Evolutionary conservation across 2,113 vertebrate genomes (phyloP).

Genomic region (Carassius auratus): DNA sequence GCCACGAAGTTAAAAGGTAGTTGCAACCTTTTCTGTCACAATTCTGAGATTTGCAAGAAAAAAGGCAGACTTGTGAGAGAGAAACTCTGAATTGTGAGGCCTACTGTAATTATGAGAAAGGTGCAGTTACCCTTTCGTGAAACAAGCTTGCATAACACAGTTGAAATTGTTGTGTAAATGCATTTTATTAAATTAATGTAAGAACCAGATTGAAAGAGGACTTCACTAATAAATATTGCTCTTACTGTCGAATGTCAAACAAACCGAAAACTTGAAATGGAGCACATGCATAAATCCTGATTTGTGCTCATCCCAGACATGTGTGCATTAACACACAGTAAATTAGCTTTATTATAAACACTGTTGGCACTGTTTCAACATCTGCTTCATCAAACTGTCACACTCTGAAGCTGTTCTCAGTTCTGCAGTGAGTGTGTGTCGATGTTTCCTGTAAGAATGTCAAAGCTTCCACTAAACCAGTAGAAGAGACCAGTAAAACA

Average conservation of each 20-base stretch:
- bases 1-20: no score
- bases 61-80: no score
- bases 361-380: not conserved
- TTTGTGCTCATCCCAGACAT: not conserved
- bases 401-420: not conserved
- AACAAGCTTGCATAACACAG: no score
- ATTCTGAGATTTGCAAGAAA: no score
- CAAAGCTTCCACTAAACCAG: not conserved
- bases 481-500: not conserved
- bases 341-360: slow-evolving; percentile 2
- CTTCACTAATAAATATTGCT: not conserved
- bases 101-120: no score
- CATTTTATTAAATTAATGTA: no score
- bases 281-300: not conserved
- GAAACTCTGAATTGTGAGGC: no score
- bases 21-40: no score
- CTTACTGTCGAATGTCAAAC: not conserved
- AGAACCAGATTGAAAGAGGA: no score
- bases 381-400: not conserved
- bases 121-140: no score
- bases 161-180: no score
- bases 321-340: not conserved
- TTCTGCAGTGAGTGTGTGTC: not conserved
- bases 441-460: not conserved
- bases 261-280: not conserved